Conservation (phyloP, 2,797 vertebrate genomes). For the Crocidura indochinensis region DNA sequence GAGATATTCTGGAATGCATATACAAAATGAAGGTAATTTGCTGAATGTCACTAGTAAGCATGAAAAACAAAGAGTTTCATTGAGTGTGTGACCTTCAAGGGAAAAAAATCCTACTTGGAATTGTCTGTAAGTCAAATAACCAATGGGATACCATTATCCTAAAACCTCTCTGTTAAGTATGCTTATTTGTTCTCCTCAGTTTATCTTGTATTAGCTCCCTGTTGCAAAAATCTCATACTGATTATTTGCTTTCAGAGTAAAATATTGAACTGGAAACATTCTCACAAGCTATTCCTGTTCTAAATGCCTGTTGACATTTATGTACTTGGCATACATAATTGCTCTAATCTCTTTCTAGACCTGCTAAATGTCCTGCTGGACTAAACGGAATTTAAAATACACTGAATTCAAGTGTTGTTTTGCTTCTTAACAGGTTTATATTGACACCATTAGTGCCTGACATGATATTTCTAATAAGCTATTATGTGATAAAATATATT, state of each 20-base stretch:
- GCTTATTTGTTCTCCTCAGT: constrained; percentile 56
- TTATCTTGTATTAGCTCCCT: constrained; percentile 47
- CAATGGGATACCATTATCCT: constrained; percentile 26
- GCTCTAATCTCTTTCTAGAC: constrained; percentile 62
- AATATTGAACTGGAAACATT: constrained; percentile 78
- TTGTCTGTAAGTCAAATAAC: constrained; percentile 8
- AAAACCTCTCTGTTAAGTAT: neutral
- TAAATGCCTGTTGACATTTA: constrained; percentile 77
- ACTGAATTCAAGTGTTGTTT: constrained; percentile 29
- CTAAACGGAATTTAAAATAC: constrained; percentile 71
- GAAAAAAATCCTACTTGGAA: neutral
- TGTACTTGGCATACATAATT: constrained; percentile 70
- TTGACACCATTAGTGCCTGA: constrained; percentile 46
- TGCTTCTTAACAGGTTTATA: constrained; percentile 50
- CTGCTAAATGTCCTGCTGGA: constrained; percentile 62
- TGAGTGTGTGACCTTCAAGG: neutral
- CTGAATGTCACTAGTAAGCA: neutral
- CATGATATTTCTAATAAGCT: neutral
- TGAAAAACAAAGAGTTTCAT: neutral
- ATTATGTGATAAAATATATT: constrained; percentile 35
- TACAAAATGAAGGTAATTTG: neutral
- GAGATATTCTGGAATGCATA: neutral
- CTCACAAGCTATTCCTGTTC: constrained; percentile 58
- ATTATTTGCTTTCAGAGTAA: constrained; percentile 74
- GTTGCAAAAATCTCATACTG: constrained; percentile 59